These are phyloP conservation scores for Condylura cristata DNA, from an alignment of 2,113 vertebrate species.

Conservation along the genomic window DNA sequence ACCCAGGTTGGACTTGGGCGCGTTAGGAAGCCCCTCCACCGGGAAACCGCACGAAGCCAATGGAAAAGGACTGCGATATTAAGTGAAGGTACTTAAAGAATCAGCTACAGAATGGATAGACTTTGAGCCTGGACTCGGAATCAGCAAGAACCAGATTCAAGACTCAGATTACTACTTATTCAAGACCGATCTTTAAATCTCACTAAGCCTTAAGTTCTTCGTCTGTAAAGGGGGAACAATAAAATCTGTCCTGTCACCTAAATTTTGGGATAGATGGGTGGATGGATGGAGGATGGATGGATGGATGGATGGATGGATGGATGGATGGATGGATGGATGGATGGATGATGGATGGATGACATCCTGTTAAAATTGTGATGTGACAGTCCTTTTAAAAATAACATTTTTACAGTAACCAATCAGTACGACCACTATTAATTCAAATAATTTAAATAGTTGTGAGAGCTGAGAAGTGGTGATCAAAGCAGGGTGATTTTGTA, in stretches of 20 bases:
- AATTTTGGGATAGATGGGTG: background rate
- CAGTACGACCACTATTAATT: background rate
- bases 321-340: background rate
- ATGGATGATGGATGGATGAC: background rate
- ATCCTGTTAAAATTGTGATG: too few species aligned
- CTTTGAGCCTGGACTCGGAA: background rate
- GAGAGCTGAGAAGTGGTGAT: background rate
- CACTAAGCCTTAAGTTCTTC: background rate
- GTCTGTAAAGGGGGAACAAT: constrained; percentile 47
- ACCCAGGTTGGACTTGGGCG: background rate
- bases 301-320: background rate
- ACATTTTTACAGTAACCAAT: background rate
- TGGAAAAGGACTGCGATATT: background rate
- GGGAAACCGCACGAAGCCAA: background rate
- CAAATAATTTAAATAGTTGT: background rate
- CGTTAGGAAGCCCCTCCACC: constrained; percentile 4
- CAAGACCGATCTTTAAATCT: background rate
- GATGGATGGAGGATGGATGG: background rate
- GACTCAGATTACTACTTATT: background rate
- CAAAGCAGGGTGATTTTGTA: background rate
- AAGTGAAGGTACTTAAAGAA: constrained; percentile 4
- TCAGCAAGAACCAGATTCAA: background rate
- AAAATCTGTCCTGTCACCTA: background rate
- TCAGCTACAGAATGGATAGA: background rate
- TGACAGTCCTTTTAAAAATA: constrained; percentile 6